Conservation (phyloP, 2,113 vertebrate species). For the Seriola rivoliana region DNA sequence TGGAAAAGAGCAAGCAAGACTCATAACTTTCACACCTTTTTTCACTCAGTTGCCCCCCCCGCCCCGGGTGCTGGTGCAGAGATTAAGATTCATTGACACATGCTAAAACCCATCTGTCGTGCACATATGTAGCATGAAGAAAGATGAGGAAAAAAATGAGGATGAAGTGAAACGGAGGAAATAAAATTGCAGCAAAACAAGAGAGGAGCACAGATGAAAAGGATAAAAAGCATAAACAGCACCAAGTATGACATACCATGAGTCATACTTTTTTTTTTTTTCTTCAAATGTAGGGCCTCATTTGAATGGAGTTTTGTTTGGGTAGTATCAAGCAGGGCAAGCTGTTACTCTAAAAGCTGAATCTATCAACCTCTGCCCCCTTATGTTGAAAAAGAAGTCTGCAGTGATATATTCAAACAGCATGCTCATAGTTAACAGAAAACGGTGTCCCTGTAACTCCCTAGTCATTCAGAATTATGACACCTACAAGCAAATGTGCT, state of each 20-base stretch:
- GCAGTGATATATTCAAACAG: background rate
- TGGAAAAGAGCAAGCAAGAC: constrained; percentile 29
- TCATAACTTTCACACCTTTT: constrained; percentile 17
- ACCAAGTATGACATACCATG: background rate
- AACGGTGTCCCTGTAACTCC: background rate
- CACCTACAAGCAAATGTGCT: background rate
- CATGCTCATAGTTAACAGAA: background rate
- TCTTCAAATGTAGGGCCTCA: constrained; percentile 13
- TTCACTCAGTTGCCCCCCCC: background rate
- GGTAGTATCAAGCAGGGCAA: constrained; percentile 30
- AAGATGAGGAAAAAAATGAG: background rate
- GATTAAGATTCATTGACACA: constrained; percentile 53
- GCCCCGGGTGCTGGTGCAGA: constrained; percentile 6
- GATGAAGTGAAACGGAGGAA: background rate
- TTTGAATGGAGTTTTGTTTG: constrained; percentile 27
- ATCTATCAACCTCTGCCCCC: background rate
- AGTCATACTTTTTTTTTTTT: background rate
- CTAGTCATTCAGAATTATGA: background rate
- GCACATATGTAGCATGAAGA: constrained; percentile 35
- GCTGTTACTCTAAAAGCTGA: constrained; percentile 20
- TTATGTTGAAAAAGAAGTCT: constrained; percentile 17
- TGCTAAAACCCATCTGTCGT: constrained; percentile 37
- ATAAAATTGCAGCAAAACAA: background rate
- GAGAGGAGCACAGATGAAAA: background rate
- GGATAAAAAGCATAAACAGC: background rate